Conservation (phyloP, 2,113 vertebrate species). For the Nettapus auritus region DNA sequence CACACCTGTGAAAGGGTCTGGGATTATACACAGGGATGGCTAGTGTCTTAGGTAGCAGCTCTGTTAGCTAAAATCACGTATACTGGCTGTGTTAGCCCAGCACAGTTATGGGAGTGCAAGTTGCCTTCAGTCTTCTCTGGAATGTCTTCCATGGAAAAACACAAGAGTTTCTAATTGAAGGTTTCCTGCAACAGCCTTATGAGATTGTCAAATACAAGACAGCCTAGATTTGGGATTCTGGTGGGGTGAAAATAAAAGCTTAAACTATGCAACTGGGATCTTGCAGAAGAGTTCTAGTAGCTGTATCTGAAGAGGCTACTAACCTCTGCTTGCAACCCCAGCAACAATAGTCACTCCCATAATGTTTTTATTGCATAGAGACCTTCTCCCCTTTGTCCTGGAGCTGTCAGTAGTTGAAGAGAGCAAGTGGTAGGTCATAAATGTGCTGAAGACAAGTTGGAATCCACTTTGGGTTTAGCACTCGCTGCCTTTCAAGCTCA, state of each 20-base stretch:
- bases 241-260: not conserved
- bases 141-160: not conserved
- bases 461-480: not conserved
- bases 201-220: too few relatives aligned
- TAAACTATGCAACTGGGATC: not conserved
- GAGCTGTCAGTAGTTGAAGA: not conserved
- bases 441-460: constrained; percentile 32
- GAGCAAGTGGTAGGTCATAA: not conserved
- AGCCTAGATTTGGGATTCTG: not conserved
- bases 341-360: accelerated
- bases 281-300: not conserved
- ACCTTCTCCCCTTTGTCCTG: not conserved
- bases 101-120: accelerated
- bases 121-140: not conserved
- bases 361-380: not conserved
- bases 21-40: not conserved
- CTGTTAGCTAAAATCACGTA: not conserved
- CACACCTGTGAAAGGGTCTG: not conserved
- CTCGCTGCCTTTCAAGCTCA: not conserved
- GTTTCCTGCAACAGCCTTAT: not conserved
- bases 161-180: not conserved
- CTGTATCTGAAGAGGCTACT: accelerated
- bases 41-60: not conserved
- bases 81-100: not conserved
- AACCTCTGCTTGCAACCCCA: not conserved